Conservation (phyloP, 2,113 vertebrate species). For the Chloropsis cyanopogon region DNA sequence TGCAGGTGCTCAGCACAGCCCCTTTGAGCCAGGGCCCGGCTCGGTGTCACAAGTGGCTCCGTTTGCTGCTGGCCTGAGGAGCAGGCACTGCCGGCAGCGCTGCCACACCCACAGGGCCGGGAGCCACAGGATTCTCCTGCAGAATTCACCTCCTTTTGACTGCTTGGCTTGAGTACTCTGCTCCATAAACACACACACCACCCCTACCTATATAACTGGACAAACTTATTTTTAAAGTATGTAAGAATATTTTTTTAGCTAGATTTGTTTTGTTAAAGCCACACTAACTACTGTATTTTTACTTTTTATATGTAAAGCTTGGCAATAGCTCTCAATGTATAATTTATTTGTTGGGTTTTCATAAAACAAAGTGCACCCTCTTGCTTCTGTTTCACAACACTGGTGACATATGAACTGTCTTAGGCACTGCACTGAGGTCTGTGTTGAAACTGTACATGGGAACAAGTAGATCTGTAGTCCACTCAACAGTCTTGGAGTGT, state of each 20-base stretch:
- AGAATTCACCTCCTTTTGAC: background rate
- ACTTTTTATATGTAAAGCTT: slow-evolving; percentile 70
- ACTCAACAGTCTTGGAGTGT: background rate
- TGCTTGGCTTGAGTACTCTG: background rate
- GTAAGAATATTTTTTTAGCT: slow-evolving; percentile 49
- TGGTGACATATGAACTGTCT: slow-evolving; percentile 25
- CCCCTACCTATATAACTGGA: background rate
- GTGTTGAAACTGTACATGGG: slow-evolving; percentile 56
- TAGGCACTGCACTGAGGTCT: slow-evolving; percentile 54
- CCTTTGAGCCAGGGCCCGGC: background rate
- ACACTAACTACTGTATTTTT: slow-evolving; percentile 72
- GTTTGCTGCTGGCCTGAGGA: background rate
- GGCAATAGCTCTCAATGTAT: slow-evolving; percentile 60
- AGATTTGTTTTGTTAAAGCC: slow-evolving; percentile 6
- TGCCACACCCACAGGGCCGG: background rate
- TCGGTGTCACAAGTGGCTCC: accelerated
- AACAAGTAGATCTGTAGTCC: slow-evolving; percentile 41
- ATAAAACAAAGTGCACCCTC: slow-evolving; percentile 50
- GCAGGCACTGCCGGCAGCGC: accelerated
- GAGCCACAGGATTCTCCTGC: background rate
- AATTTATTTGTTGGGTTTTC: slow-evolving; percentile 74
- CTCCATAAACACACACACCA: background rate
- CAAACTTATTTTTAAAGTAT: slow-evolving; percentile 43
- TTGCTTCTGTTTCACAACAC: slow-evolving; percentile 6
- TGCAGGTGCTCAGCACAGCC: background rate